Evolutionary conservation across 2,113 vertebrate species (phyloP), one percentile per base, ranked within the genome.

Genomic region (Cisticola juncidis): DNA sequence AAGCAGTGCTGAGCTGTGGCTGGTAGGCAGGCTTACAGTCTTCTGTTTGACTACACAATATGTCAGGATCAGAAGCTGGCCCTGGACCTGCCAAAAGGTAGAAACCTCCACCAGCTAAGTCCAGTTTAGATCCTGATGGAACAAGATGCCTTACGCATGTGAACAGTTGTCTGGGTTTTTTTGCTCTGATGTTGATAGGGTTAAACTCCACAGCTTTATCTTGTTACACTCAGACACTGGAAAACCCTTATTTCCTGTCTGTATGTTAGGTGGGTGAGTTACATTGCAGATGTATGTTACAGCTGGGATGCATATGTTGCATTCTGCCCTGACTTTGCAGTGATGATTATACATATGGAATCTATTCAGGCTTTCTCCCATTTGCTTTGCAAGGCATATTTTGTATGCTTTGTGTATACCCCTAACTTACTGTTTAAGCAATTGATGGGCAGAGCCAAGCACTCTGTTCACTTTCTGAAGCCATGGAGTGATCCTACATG

Each of bases 121-220:
- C 44, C 24, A 11, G n/a, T 40, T 86, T 68, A 69, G 72, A 28
- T 54, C 50, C 33, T 31, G 33, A 47, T 56, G 51, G 28, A 53
- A 13, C 26, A 70, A 91, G 86, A 40, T 31, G n/a, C 33, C 21
- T 29, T 61, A 36, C 70, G n/a, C 40, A 15, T 12, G 6, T 64
- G 56, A 89, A 45, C 23, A 65, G 14, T 15, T 48, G 33, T 36
- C 48, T 71, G 24, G 29, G 19, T 85, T 58, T 28, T 71, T 91
- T 42, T 80, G 45, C 38, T 47, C 23, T 82, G 29, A 26, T 61
- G 9, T 45, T 6, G 7, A 36, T 23, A 81, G 71, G 50, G 79
- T 93, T 92, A 97, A 94, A 72, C 9, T 80, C 62, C 25, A 40
- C 54, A 76, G 81, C 69, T 90, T 92, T 91, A 74, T 66, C 51